Conservation (phyloP, 1,140 invertebrate species). For the Penaeus vannamei region DNA sequence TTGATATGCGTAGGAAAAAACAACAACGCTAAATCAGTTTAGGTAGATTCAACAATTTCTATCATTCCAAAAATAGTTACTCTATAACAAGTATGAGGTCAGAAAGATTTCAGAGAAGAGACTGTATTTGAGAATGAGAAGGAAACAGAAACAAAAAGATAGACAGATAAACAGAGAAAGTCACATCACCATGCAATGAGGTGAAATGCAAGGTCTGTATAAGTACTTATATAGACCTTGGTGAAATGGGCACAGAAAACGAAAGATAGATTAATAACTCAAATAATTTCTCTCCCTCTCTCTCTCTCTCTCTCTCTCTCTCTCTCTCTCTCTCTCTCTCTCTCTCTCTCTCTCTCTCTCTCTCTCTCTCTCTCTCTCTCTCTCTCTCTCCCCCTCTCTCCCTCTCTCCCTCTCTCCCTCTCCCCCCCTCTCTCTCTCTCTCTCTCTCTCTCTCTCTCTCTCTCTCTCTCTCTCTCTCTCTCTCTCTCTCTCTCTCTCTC, state of each 20-base stretch:
- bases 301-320: not conserved
- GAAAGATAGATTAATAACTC: not conserved
- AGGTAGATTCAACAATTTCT: too few relatives aligned
- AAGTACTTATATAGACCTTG: too few relatives aligned
- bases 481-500: not conserved
- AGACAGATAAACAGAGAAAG: too few relatives aligned
- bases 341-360: not conserved
- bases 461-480: not conserved
- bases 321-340: not conserved
- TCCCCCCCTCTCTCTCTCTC: not conserved
- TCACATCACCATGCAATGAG: too few relatives aligned
- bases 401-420: not conserved
- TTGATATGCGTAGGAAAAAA: too few relatives aligned
- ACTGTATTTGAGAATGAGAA: too few relatives aligned
- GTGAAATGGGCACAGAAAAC: not conserved
- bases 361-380: not conserved
- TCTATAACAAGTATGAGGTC: too few relatives aligned
- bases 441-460: slow-evolving; percentile 17
- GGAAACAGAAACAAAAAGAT: too few relatives aligned
- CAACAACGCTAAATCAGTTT: too few relatives aligned
- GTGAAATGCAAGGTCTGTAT: too few relatives aligned
- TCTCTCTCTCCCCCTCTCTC: not conserved
- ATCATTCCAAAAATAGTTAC: too few relatives aligned
- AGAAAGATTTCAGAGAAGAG: too few relatives aligned
- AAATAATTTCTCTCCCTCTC: not conserved